Base-by-base conservation (phyloP, 2,113 vertebrate species). In the Taurulus bubalis region DNA sequence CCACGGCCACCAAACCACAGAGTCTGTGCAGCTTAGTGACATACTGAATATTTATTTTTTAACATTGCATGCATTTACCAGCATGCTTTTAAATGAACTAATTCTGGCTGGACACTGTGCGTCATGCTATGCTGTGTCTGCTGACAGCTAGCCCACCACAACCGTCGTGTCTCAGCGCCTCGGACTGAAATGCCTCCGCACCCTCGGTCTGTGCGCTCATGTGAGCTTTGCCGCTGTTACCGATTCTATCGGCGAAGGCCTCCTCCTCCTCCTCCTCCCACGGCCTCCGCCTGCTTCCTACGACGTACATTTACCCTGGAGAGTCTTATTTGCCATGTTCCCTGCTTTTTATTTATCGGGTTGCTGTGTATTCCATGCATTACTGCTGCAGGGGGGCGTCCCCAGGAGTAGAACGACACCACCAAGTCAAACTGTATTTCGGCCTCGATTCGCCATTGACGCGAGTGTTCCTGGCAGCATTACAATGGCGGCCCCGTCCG, bases 41-140 rank as follows among this genome's bases (percentile, higher is more conserved):
- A 76, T 83, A 85, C 71, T 83, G 75, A 78, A 79, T 75, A 80
- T 81, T 75, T 90, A 26, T 79, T 80, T 84, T 82, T 53, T 77
- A 73, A 75, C 66, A 67, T 62, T 32, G 86, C 92, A 92, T 93
- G 91, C 92, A 85, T 91, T 58, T 85, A 83, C 58, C 76, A 84
- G 84, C 92, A 93, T 93, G 91, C 92, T 88, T 85, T 85, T 83
- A 77, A 86, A 84, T 47, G 11, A 78, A 82, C 73, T 85, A 76
- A 77, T 75, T 86, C 51, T 86, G 81, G 66, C 80, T 63, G 77
- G 79, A 88, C 71, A 87, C 77, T 66, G 58, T 79, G 80, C 75
- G 51, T 84, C 90, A 91, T 91, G 87, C 90, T 87, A 59, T 77
- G 83, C 83, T 87, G 70, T 75, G 81, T 86, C 83, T 81, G 66